Percentiles rank a stretch among this genome's conserved stretches.
These are phyloP conservation scores for Danaus chrysippus DNA, from an alignment of 2,888 invertebrate genomes.

Conservation along the genomic window DNA sequence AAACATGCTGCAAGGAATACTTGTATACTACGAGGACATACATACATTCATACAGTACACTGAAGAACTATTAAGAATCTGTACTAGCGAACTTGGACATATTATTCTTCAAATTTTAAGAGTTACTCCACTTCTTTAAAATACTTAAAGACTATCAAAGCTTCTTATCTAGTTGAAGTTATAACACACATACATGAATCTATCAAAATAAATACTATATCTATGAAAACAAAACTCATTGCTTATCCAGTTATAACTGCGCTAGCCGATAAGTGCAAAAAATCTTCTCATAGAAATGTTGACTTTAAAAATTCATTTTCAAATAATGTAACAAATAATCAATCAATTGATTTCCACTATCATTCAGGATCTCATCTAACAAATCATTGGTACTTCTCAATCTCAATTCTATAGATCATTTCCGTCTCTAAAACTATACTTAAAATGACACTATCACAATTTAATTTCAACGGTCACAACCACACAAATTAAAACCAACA, in stretches of 20 bases:
- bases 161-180: slow-evolving; percentile 14
- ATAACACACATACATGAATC: slow-evolving; percentile 10
- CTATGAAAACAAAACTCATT: too few relatives aligned
- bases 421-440: slow-evolving; percentile 47
- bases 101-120: too few relatives aligned
- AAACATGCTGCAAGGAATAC: too few relatives aligned
- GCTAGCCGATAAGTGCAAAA: too few relatives aligned
- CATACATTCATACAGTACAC: too few relatives aligned
- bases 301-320: neutral
- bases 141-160: slow-evolving; percentile 1
- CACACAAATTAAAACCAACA: too few relatives aligned
- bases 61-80: too few relatives aligned
- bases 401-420: slow-evolving; percentile 72
- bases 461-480: too few relatives aligned
- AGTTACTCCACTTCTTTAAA: neutral
- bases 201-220: neutral
- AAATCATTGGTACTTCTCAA: slow-evolving; percentile 49
- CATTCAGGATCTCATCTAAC: slow-evolving; percentile 51
- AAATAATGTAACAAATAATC: slow-evolving; percentile 41
- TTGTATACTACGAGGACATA: too few relatives aligned
- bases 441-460: neutral
- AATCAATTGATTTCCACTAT: slow-evolving; percentile 56
- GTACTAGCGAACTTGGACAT: too few relatives aligned
- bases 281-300: too few relatives aligned
- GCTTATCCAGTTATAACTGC: too few relatives aligned